Base-by-base conservation (phyloP, 2,888 invertebrate species). In the Eugnorisma glareosa region DNA sequence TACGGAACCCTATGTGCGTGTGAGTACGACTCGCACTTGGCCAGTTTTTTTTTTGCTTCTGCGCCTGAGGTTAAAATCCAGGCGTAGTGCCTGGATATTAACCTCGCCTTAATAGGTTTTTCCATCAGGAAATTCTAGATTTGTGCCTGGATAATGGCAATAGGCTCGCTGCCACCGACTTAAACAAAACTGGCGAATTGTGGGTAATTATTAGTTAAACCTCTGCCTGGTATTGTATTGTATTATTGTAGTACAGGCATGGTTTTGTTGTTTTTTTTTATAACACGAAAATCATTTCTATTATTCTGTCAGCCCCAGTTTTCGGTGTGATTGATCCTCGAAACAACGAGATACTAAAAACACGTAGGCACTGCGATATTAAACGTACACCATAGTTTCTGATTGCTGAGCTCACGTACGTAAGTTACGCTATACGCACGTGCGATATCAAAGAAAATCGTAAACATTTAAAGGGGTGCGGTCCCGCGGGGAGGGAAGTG, bases 361-460 rank as follows among this genome's bases (percentile, higher is more conserved):
- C 24, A 73, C 28, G 57, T 48, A n/a, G 21, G 3, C 40, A 28
- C 40, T 48, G 31, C 28, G 43, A 66, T 67, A 69, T 69, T 81
- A 64, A 40, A 66, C 28, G 37, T 40, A 74, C 15, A 67, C 73
- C n/a, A 66, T 72, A 75, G 68, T 67, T 77, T 43, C n/a, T 70
- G 70, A 66, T 73, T 21, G 64, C 31, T 67, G n/a, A 35, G 75
- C 66, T 59, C 81, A 75, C 82, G 77, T 71, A 31, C 66, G 35
- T 57, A 70, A 79, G 72, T 59, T 64, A 66, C 63, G 54, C 18
- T 72, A 51, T 67, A 61, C 78, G 59, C 82, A 79, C 73, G 69
- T 84, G 59, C 67, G 69, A 76, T 82, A 81, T 84, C 76, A 84
- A 84, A 78, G 75, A 82, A 88, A 77, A 77, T 75, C 79, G 81